Conservation (phyloP, 2,113 vertebrate species). For the Pluvialis apricaria region DNA sequence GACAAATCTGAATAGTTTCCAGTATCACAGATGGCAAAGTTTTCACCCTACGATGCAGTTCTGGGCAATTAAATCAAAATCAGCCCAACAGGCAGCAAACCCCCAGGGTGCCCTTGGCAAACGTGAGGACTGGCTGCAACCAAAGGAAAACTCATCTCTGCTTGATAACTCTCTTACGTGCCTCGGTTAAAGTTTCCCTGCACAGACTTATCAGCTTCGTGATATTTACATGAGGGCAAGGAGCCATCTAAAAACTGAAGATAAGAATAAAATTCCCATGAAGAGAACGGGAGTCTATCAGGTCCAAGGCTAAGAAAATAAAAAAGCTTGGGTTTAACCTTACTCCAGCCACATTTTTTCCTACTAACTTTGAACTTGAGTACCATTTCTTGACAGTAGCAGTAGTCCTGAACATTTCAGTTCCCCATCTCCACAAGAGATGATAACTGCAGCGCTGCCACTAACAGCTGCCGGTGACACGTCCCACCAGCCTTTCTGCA, state of each 20-base stretch:
- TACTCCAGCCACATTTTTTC: not conserved
- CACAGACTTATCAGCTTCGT: not conserved
- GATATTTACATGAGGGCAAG: not conserved
- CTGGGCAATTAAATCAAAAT: not conserved
- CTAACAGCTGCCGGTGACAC: not conserved
- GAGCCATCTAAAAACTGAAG: not conserved
- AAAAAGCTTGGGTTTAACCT: not conserved
- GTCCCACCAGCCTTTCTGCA: not conserved
- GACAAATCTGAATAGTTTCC: not conserved
- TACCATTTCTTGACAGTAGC: not conserved
- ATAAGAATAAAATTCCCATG: not conserved
- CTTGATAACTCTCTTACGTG: not conserved
- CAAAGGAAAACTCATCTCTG: not conserved
- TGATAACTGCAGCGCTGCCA: not conserved
- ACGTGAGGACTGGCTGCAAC: not conserved
- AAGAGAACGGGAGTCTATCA: not conserved
- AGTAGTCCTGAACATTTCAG: not conserved
- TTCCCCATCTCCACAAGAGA: not conserved
- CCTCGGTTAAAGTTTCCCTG: not conserved
- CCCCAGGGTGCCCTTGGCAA: not conserved
- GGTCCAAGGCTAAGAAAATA: not conserved
- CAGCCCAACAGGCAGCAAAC: not conserved
- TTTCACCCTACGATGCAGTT: not conserved
- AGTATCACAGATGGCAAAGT: not conserved
- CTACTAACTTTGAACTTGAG: not conserved